A percentile compares a stretch with the other conserved stretches of the same genome.
Evolutionary conservation across 2,888 invertebrate genomes (phyloP).

Genomic region (Halocaridina rubra): DNA sequence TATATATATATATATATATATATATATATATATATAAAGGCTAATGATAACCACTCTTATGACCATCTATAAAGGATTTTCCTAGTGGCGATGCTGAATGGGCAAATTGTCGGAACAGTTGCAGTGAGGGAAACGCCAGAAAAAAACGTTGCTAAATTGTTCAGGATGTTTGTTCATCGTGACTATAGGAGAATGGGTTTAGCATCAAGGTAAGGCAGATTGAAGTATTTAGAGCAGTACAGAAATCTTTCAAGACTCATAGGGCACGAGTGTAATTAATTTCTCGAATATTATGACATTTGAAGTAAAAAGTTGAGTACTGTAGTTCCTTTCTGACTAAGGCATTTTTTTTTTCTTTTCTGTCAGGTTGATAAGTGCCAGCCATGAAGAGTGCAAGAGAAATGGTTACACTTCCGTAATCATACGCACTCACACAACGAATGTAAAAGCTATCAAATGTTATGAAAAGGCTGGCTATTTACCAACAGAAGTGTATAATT

Average conservation of each 20-base stretch:
- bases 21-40: too few species aligned
- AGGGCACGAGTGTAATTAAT: too few species aligned
- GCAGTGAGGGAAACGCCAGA: not conserved
- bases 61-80: not conserved
- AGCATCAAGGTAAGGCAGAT: not conserved
- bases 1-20: too few species aligned
- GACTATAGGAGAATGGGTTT: not conserved
- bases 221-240: not conserved
- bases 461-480: not conserved
- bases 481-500: not conserved
- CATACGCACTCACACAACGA: constrained; percentile 1
- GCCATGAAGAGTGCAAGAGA: not conserved
- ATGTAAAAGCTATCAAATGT: not conserved
- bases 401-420: not conserved
- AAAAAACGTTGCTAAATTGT: not conserved
- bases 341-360: too few species aligned
- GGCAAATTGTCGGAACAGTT: not conserved
- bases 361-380: not conserved
- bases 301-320: too few species aligned
- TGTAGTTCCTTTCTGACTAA: too few species aligned
- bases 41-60: too few species aligned
- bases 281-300: too few species aligned
- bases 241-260: too few species aligned
- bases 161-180: constrained; percentile 10
- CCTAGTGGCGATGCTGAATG: not conserved